phyloP scores from a whole-genome alignment of 30 jellyfish, hydroid and myxozoan species.

The Aurelia aurita region DNA sequence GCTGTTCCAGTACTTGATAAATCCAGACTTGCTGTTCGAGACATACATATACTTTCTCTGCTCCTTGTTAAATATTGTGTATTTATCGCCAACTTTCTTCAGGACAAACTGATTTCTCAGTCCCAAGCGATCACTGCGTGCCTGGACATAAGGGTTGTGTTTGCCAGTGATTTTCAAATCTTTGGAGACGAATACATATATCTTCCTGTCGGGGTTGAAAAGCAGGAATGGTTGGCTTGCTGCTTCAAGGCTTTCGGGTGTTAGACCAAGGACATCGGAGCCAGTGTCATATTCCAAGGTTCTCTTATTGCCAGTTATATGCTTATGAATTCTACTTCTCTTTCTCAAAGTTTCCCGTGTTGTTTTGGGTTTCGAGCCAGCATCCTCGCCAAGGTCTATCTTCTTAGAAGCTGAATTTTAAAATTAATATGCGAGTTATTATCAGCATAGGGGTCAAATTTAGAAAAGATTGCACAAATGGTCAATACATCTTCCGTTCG shows the following conservation, averaged over 20 bases:
- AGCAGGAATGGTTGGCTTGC: constrained; percentile 33
- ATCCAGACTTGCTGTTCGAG: constrained; percentile 49
- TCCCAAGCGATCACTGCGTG: constrained; percentile 38
- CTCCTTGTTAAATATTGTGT: constrained; percentile 21
- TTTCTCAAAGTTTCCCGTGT: too few relatives aligned
- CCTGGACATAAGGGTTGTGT: constrained; percentile 36
- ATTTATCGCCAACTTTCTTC: constrained; percentile 6
- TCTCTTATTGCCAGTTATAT: constrained; percentile 5
- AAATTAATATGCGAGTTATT: too few relatives aligned
- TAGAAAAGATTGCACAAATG: too few relatives aligned
- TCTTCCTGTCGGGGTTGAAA: constrained; percentile 36
- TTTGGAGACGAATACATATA: constrained; percentile 22
- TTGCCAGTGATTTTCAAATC: constrained; percentile 36
- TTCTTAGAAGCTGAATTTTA: too few relatives aligned
- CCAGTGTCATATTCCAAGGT: constrained; percentile 24
- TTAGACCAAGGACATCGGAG: constrained; percentile 23
- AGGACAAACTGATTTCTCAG: constrained; percentile 21
- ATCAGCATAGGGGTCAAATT: too few relatives aligned
- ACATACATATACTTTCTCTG: constrained; percentile 31
- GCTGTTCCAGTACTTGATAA: constrained; percentile 17
- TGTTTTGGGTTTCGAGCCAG: too few relatives aligned
- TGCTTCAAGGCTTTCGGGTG: constrained; percentile 32
- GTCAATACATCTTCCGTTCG: too few relatives aligned
- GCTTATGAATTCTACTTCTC: too few relatives aligned
- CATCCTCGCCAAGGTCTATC: too few relatives aligned